Evolutionary conservation across 1,140 invertebrate species (phyloP), one percentile per base, ranked within the genome.

Genomic region (Heliconius hewitsoni): DNA sequence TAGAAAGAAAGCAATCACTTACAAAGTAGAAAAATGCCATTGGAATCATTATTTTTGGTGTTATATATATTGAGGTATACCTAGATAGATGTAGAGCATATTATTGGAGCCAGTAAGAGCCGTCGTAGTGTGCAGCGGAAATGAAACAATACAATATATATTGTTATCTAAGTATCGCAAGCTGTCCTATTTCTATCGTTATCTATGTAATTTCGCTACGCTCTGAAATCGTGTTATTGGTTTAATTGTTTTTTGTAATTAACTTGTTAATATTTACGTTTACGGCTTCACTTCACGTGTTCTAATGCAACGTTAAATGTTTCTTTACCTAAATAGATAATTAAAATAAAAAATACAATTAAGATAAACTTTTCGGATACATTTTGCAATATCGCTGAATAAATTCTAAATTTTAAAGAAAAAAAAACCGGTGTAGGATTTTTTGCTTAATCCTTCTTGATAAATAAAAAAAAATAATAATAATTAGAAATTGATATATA

Each of bases 171-270:
- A 39, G 30, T 37, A 77, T 77, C 81, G 76, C 57, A 57, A 70
- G 66, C 83, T 84, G 83, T 80, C 74, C 83, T 83, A 86, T 86
- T 89, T 87, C 74, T 80, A 77, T 81, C 78, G 80, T 85, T 85
- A 88, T 85, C 84, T 88, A 57, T 46, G 74, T 80, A 80, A 82
- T 85, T 82, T 83, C 71, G 74, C 73, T 82, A 74, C 66, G 79
- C 76, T 82, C 84, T 82, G 57, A 82, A 87, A 77, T 75, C 78
- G 78, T 82, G 75, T 73, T 75, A 76, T 74, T 55, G 42, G 50
- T 74, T 72, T 85, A 85, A 89, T 89, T 87, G 84, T 88, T 87
- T 89, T 89, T 89, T 86, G 73, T 85, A 89, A 89, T 89, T 86
- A 85, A 85, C 85, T 81, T 85, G 82, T 85, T 85, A 84, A 89